Conservation (phyloP, 2,888 invertebrate species). For the Chaitophorus viminalis region DNA sequence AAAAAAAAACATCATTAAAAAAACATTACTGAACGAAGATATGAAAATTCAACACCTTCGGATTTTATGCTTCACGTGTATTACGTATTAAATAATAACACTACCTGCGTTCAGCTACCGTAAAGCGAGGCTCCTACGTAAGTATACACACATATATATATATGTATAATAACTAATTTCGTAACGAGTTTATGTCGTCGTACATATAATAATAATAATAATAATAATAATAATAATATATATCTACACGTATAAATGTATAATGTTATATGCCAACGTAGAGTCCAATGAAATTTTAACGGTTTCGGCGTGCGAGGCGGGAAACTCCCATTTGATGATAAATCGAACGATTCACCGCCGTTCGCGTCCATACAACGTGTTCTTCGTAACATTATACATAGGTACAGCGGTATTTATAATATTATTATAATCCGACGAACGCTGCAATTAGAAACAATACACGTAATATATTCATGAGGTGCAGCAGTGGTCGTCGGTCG, state of each 20-base stretch:
- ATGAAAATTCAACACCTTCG: slow-evolving; percentile 49
- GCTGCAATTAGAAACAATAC: neutral
- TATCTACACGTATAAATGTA: too few relatives aligned
- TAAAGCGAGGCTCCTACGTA: neutral
- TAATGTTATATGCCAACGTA: neutral
- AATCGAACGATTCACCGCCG: neutral
- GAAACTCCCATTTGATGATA: neutral
- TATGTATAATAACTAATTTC: neutral
- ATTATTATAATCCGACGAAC: neutral
- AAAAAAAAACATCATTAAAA: slow-evolving; percentile 49
- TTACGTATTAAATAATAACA: neutral
- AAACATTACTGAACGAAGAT: slow-evolving; percentile 21
- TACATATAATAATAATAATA: too few relatives aligned
- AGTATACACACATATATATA: neutral
- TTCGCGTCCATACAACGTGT: neutral
- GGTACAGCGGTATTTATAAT: neutral
- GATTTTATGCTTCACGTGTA: slow-evolving; percentile 25
- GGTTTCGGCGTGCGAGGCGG: neutral
- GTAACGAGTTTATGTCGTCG: neutral
- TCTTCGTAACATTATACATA: neutral
- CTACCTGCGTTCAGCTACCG: neutral
- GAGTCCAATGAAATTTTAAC: neutral
- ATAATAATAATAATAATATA: too few relatives aligned
- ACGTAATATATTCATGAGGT: neutral
- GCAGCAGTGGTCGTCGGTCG: neutral